Evolutionary conservation across 2,888 invertebrate species (phyloP).

Genomic region (Acheta domesticus): DNA sequence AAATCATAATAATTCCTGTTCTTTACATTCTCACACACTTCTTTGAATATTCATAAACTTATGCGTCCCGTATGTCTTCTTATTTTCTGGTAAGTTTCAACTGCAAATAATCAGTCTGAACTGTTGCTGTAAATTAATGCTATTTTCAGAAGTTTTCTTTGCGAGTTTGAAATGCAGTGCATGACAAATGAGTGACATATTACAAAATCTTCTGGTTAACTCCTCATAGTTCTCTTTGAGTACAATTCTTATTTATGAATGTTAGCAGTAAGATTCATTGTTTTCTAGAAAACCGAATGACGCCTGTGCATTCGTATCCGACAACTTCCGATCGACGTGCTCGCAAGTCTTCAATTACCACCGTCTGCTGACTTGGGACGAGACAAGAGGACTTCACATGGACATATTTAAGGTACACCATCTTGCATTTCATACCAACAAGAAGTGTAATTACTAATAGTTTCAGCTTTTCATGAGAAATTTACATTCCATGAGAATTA

Average conservation of each 20-base stretch:
- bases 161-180: not conserved
- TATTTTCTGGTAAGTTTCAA: not conserved
- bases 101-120: too few species aligned
- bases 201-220: not conserved
- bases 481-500: too few species aligned
- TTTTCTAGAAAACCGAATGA: constrained; percentile 64
- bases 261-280: too few species aligned
- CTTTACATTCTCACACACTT: too few species aligned
- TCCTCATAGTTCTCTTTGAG: not conserved
- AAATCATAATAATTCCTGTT: too few species aligned
- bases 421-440: not conserved
- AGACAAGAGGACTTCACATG: constrained; percentile 73
- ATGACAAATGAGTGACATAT: not conserved
- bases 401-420: constrained; percentile 70
- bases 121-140: not conserved
- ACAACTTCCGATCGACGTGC: constrained; percentile 75
- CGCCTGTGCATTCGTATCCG: constrained; percentile 73
- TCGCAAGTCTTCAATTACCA: constrained; percentile 82
- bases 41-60: too few species aligned
- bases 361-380: constrained; percentile 76
- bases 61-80: not conserved
- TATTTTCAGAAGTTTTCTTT: not conserved
- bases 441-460: not conserved
- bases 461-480: not conserved
- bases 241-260: too few species aligned